Percentiles rank a stretch among this genome's conserved stretches.
These are phyloP conservation scores for Trogon melanurus DNA, from an alignment of 2,113 vertebrate genomes.

Conservation along the genomic window DNA sequence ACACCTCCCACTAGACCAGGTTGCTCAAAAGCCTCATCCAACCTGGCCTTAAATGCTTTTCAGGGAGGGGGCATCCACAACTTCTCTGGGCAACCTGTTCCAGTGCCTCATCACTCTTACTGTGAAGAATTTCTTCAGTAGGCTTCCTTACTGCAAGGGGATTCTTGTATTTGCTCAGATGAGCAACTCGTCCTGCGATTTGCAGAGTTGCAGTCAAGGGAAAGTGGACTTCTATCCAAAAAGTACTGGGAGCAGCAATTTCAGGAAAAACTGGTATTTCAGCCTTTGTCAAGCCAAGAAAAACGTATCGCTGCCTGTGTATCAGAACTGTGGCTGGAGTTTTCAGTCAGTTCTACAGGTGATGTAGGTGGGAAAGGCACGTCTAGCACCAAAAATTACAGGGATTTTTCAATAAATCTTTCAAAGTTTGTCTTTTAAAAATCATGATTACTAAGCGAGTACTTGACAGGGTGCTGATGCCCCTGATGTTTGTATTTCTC, in stretches of 20 bases:
- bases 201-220: not conserved
- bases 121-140: no score
- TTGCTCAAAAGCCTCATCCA: no score
- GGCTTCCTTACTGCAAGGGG: not conserved
- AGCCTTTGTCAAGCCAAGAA: not conserved
- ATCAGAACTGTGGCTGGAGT: not conserved
- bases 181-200: not conserved
- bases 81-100: no score
- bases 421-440: not conserved
- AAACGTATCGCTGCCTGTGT: not conserved
- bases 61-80: no score
- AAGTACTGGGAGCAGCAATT: not conserved
- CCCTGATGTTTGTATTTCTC: not conserved
- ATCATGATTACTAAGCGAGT: not conserved
- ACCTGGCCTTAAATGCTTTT: no score
- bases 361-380: not conserved
- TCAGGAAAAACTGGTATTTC: not conserved
- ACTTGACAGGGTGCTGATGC: not conserved
- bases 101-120: no score
- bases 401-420: not conserved
- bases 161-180: not conserved
- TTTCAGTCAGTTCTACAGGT: not conserved
- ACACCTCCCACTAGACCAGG: no score
- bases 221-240: not conserved
- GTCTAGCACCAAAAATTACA: not conserved